A percentile compares a stretch with the other conserved stretches of the same genome.
Conservation (phyloP, 2,797 vertebrate species). For the Pampus argenteus region DNA sequence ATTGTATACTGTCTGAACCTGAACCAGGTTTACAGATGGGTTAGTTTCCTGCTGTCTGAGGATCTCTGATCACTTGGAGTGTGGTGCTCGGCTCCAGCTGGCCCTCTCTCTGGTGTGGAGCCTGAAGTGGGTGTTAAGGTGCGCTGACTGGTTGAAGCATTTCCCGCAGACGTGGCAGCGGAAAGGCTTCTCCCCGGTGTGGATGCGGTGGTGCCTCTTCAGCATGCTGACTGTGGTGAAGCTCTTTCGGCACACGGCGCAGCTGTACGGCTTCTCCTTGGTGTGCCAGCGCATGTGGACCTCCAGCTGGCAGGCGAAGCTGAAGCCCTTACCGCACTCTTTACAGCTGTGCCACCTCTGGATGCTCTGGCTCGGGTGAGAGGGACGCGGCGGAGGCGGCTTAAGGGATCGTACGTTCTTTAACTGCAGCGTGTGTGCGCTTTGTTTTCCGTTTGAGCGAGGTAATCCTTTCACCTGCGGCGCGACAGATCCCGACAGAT, state of each 20-base stretch:
- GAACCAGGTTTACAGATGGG: slow-evolving; percentile 10
- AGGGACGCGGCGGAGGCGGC: slow-evolving; percentile 31
- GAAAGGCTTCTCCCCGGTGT: slow-evolving; percentile 81
- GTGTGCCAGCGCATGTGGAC: slow-evolving; percentile 84
- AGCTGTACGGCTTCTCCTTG: slow-evolving; percentile 82
- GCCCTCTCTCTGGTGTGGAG: slow-evolving; percentile 75
- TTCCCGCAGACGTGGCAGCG: slow-evolving; percentile 80
- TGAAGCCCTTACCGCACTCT: slow-evolving; percentile 81
- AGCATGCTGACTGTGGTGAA: slow-evolving; percentile 82
- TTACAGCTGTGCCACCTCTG: slow-evolving; percentile 79
- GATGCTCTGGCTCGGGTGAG: slow-evolving; percentile 56
- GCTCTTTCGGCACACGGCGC: slow-evolving; percentile 76
- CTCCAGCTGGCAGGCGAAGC: slow-evolving; percentile 81
- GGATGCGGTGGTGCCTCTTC: slow-evolving; percentile 81
- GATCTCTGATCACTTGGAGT: slow-evolving; percentile 38
- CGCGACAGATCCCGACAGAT: background rate
- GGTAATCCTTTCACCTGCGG: slow-evolving; percentile 35
- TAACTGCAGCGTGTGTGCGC: slow-evolving; percentile 32
- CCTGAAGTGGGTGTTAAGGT: slow-evolving; percentile 82
- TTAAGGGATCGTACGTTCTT: slow-evolving; percentile 56
- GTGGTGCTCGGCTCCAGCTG: slow-evolving; percentile 42
- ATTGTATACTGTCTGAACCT: slow-evolving; percentile 37
- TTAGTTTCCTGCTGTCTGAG: background rate
- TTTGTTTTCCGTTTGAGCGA: slow-evolving; percentile 51
- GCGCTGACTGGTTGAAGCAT: slow-evolving; percentile 81